Percentiles rank a stretch among this genome's conserved stretches.
These are phyloP conservation scores for Cololabis saira DNA, from an alignment of 2,113 vertebrate genomes.

Conservation along the genomic window DNA sequence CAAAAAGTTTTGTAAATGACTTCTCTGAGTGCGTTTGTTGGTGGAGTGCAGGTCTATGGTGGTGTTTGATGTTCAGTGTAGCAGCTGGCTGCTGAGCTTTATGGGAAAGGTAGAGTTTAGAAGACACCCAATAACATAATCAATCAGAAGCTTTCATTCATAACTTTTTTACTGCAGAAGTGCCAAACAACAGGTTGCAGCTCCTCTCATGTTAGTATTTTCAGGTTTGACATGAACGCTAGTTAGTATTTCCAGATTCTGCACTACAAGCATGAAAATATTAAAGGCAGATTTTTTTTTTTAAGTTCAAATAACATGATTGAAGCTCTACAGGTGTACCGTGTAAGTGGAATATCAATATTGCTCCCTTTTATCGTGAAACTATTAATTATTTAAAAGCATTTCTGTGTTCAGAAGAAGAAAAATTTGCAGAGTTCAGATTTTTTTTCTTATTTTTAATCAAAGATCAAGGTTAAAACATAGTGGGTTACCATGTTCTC, in stretches of 20 bases:
- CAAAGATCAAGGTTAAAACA: constrained; percentile 31
- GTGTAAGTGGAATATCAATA: constrained; percentile 23
- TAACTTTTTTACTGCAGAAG: not conserved
- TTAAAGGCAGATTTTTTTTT: not conserved
- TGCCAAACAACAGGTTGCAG: constrained; percentile 2
- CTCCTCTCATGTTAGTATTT: constrained; percentile 1
- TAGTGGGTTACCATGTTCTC: constrained; percentile 16
- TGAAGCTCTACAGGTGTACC: constrained; percentile 20
- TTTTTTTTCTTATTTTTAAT: constrained; percentile 21
- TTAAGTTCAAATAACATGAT: not conserved
- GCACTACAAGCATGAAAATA: not conserved
- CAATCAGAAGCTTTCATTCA: not conserved
- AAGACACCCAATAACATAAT: constrained; percentile 4
- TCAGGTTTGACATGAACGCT: constrained; percentile 6
- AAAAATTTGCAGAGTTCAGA: not conserved
- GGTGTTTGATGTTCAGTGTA: constrained; percentile 5
- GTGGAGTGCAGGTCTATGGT: not conserved
- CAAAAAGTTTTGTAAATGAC: constrained; percentile 40
- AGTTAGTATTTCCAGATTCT: constrained; percentile 1
- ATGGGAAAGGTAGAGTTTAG: constrained; percentile 22
- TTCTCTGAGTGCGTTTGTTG: constrained; percentile 1
- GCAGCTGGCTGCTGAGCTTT: constrained; percentile 18
- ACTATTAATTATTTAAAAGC: constrained; percentile 24
- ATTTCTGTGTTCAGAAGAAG: constrained; percentile 20
- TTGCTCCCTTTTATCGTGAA: not conserved